Evolutionary conservation across 2,113 vertebrate genomes (phyloP), one percentile per base, ranked within the genome.

Genomic region (Stegostoma tigrinum): DNA sequence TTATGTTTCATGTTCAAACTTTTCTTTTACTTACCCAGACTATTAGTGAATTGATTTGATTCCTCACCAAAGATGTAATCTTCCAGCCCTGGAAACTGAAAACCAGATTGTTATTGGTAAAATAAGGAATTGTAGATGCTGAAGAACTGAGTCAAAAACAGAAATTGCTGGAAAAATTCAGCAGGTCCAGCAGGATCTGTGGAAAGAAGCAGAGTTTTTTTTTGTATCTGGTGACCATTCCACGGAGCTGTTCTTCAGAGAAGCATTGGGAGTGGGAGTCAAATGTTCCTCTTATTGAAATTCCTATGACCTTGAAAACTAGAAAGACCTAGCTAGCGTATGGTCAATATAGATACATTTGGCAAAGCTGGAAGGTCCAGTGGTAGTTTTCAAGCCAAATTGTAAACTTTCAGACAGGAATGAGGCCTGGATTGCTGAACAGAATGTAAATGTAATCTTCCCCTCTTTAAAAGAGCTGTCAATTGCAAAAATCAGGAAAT

Each of bases 1-100:
- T 61, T 48, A 70, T 52, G 61, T 90, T 87, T 42, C 52, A 42
- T 48, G 1, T 45, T 87, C 45, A 38, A 94, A 24, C 7, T 94
- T 94, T 68, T 14, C n/a, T 67, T 93, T n/a, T 48, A 96, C 95
- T 96, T 95, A 96, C 96, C 96, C 5, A 96, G 64, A 72, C 96
- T 67, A 30, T 96, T 96, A 45, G 96, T 96, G 80, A 96, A 95
- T 87, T 96, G 72, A 93, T 87, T 96, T 12, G 78, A 94, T 72
- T 96, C 96, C 55, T 96, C 96, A 55, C 96, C 96, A 21, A 94
- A 95, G 45, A 96, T 95, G 52, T 96, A 95, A 45, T 93, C 96
- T 85, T 86, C 94, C 7, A 96, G 64, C 19, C 70, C 96, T 83
- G 96, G 96, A 94, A 96, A 96, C 96, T 96, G 80, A 95, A 96